Percentiles rank a stretch among this genome's conserved stretches.
These are phyloP conservation scores for Drosophila sulfurigaster DNA, from an alignment of 1,140 invertebrate species.

Conservation along the genomic window DNA sequence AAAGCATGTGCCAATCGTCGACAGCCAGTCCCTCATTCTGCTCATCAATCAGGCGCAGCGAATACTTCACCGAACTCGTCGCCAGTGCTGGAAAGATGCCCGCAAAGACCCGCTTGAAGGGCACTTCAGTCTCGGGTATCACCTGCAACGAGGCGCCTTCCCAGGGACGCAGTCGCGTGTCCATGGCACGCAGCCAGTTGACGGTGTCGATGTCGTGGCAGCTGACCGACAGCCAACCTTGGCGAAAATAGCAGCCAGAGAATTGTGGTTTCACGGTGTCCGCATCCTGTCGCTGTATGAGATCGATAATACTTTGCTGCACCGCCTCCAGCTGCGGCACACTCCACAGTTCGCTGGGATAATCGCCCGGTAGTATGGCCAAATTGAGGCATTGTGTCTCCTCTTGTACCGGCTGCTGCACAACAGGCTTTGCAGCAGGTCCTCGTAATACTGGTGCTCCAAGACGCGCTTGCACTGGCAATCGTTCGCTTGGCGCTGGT, in stretches of 20 bases:
- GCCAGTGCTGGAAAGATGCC: conserved; percentile 24
- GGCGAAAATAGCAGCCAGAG: conserved; percentile 10
- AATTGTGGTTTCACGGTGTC: conserved; percentile 1
- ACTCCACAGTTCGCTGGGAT: conserved; percentile 34
- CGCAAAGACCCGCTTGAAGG: not conserved
- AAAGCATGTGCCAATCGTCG: conserved; percentile 22
- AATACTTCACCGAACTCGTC: conserved; percentile 11
- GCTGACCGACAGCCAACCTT: conserved; percentile 28
- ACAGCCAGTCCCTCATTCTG: conserved; percentile 17
- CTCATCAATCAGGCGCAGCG: conserved; percentile 14
- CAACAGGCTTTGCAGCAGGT: not conserved
- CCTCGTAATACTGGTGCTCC: conserved; percentile 18
- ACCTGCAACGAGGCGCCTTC: conserved; percentile 28
- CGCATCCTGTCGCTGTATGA: conserved; percentile 8
- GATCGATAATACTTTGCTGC: conserved; percentile 34
- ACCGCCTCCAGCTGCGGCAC: conserved; percentile 24
- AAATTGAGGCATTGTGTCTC: not conserved
- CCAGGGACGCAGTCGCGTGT: conserved; percentile 29
- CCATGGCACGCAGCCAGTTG: conserved; percentile 28
- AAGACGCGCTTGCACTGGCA: conserved; percentile 13
- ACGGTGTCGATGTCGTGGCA: conserved; percentile 13
- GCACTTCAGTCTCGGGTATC: conserved; percentile 12
- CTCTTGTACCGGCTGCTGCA: not conserved
- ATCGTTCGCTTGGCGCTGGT: not conserved
- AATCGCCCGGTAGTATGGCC: conserved; percentile 26